Evolutionary conservation across 2,797 vertebrate genomes (phyloP), one percentile per base, ranked within the genome.

Genomic region (Telmatherina bonti): DNA sequence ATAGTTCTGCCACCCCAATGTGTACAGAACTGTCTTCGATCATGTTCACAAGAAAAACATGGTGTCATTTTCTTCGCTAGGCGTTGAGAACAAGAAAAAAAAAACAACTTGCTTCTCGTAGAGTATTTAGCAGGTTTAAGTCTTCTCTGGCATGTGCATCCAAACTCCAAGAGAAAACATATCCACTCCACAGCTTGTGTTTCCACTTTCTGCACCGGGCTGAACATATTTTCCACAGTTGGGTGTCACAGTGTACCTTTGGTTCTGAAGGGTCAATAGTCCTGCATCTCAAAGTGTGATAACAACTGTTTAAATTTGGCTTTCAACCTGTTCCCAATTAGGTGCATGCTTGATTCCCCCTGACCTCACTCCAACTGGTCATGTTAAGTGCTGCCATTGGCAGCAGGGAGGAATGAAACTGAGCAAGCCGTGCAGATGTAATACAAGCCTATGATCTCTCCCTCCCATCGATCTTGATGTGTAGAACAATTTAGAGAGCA

Each of bases 281-380:
- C 55, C 58, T 75, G 43, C 41, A 71, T 33, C 59, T 57, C 62
- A 66, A 59, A 63, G 57, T 13, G 68, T 67, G 73, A 73, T 67
- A 69, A 70, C 61, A 74, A 78, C 67, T 65, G 47, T 73, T 79
- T 71, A 75, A 83, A 81, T 4, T 33, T 49, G 38, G 63, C 41
- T 70, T 73, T 82, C 49, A 81, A 71, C 56, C 65, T 74, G 74
- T 79, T 82, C 58, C 57, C 73, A 76, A 74, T 83, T 79, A 78
- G 69, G 29, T 76, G 49, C 26, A 59, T 69, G 54, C 53, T 66
- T 63, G 59, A 78, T 76, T 84, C 60, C 70, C 62, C 47, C 61
- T 72, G 72, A 85, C 64, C 72, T 72, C 24, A 66, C 56, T 74
- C 35, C 58, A 72, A 68, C 65, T 68, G 62, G 43, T 49, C 73